Evolutionary conservation across 2,113 vertebrate genomes (phyloP).

Genomic region (Xenopus borealis): DNA sequence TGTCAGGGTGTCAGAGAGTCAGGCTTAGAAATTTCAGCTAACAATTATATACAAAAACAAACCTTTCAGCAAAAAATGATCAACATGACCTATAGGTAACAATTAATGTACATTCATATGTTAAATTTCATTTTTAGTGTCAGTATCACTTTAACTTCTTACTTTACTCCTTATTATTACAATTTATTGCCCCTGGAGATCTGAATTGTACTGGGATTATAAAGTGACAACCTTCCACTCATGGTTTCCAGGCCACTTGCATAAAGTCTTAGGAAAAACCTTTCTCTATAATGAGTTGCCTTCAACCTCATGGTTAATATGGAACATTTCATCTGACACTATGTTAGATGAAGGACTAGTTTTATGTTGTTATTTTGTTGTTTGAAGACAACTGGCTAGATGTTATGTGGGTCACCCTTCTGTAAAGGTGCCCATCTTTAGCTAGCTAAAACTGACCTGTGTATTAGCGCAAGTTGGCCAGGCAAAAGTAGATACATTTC

Average conservation of each 20-base stretch:
- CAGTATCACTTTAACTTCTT: too few species aligned
- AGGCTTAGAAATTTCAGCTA: too few species aligned
- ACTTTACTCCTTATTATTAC: not conserved
- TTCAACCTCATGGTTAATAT: constrained; percentile 15
- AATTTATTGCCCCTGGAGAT: constrained; percentile 9
- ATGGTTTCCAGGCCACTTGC: constrained; percentile 8
- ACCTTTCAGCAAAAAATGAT: too few species aligned
- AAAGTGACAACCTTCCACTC: constrained; percentile 23
- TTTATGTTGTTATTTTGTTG: constrained; percentile 30
- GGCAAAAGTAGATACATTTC: too few species aligned
- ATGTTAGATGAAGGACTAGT: constrained; percentile 22
- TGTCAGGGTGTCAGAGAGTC: too few species aligned
- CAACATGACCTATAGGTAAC: too few species aligned
- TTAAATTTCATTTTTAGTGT: too few species aligned
- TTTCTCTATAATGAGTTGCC: constrained; percentile 23
- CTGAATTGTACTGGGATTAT: constrained; percentile 12
- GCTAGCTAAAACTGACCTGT: too few species aligned
- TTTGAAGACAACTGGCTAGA: constrained; percentile 23
- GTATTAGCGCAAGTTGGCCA: too few species aligned
- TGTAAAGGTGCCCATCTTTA: not conserved
- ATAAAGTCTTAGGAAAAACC: constrained; percentile 1
- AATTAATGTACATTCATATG: too few species aligned
- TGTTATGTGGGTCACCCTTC: not conserved
- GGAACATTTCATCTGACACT: constrained; percentile 29
- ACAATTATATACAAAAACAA: too few species aligned